Evolutionary conservation across 2,113 vertebrate genomes (phyloP).

Genomic region (Brachyhypopomus gauderio): DNA sequence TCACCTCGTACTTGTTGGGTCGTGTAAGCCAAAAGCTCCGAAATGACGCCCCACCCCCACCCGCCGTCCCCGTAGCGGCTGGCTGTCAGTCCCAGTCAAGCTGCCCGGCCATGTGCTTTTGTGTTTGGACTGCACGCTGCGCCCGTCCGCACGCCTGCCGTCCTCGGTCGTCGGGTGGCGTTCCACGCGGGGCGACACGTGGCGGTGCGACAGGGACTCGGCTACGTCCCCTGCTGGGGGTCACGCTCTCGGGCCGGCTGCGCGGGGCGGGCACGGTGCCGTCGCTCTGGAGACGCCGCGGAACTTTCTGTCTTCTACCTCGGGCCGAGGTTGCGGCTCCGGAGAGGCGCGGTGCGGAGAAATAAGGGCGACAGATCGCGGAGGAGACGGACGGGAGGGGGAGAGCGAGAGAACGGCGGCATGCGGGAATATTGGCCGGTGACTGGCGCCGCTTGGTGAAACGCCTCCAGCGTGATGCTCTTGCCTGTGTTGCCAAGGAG

Average conservation of each 20-base stretch:
- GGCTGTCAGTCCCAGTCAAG: conserved; percentile 39
- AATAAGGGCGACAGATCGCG: conserved; percentile 21
- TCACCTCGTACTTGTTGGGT: not conserved
- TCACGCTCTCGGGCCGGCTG: not conserved
- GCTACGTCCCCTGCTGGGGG: too few species aligned
- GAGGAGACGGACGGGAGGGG: conserved; percentile 7
- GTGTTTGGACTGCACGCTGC: not conserved
- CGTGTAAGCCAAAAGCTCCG: conserved; percentile 41
- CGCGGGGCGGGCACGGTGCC: not conserved
- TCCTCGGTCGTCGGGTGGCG: not conserved
- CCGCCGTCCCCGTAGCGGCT: conserved; percentile 27
- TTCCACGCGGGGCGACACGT: too few species aligned
- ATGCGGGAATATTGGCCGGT: conserved; percentile 29
- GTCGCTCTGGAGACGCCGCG: not conserved
- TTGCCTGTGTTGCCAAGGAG: conserved; percentile 71
- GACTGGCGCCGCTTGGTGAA: conserved; percentile 41
- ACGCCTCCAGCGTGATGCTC: conserved; percentile 57
- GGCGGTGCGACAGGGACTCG: too few species aligned
- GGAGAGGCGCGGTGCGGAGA: not conserved
- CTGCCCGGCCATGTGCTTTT: not conserved
- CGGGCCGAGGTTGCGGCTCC: not conserved
- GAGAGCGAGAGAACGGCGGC: not conserved
- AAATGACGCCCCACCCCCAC: conserved; percentile 27
- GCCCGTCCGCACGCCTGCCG: not conserved
- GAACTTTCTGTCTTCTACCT: not conserved